Evolutionary conservation across 2,888 invertebrate genomes (phyloP), one percentile per base, ranked within the genome.

Genomic region (Pseudoips prasinana): DNA sequence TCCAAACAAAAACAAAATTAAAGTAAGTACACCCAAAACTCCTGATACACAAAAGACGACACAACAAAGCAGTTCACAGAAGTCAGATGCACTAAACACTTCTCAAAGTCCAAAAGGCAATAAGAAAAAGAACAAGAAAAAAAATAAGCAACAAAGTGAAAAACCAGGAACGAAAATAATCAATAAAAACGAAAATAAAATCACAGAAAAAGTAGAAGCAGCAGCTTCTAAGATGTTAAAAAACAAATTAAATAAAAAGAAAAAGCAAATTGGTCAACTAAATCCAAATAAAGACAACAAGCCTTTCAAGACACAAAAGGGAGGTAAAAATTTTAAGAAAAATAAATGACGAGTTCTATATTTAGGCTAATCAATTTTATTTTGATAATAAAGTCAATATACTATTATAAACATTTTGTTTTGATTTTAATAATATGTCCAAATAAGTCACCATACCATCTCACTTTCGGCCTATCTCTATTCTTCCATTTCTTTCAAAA

Each of bases 181-280:
- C 20, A 57, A 39, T 32, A 56, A 70, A 57, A 64, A 57, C 39
- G 52, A 67, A 58, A 47, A 51, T 3, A 66, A 67, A 59, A 53
- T 84, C 3, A 67, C 77, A 7, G 73, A 76, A 29, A 63, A 66
- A 14, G 28, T 74, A 0, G 72, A 76, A 57, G 58, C 65, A 3
- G 64, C 58, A 32, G 74, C 64, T 22, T 66, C 84, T 2, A 75
- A 72, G 35, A 83, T 83, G 49, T 40, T 86, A 2, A 86, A 85
- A 58, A 77, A 74, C 17, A 66, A 76, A 39, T 50, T 66, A 5
- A 80, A 79, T 36, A 83, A 80, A 44, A 70, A 78, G 26, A 77
- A 77, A 37, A 83, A 85, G 40, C 62, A 73, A 53, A 78, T 86
- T 43, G 86, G 86, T 26, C 65, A 78, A 37, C 31, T 83, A 9